Conservation (phyloP, 2,888 invertebrate species). For the Stenotaenia linearis region DNA sequence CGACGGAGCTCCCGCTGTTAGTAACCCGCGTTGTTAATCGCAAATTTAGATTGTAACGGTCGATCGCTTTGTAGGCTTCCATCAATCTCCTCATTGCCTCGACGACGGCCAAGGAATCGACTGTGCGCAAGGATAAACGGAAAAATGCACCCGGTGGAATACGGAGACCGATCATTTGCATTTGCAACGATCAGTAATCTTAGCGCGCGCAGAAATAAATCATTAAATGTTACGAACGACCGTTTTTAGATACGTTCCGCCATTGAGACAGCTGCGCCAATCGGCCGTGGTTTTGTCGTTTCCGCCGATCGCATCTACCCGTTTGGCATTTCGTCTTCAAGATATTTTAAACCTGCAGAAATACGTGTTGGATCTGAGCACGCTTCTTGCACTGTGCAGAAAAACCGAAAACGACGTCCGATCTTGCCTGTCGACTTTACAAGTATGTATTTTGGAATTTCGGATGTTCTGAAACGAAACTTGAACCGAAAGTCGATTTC, state of each 20-base stretch:
- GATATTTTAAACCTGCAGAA: constrained; percentile 64
- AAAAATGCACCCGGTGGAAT: constrained; percentile 55
- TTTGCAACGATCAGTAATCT: constrained; percentile 93
- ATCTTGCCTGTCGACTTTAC: constrained; percentile 82
- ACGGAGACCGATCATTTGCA: constrained; percentile 87
- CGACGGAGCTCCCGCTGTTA: constrained; percentile 80
- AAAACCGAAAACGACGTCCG: constrained; percentile 85
- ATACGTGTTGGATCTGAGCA: constrained; percentile 62
- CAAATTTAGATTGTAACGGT: neutral
- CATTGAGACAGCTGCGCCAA: constrained; percentile 72
- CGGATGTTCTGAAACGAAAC: neutral
- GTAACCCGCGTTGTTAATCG: constrained; percentile 34
- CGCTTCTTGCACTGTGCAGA: constrained; percentile 69
- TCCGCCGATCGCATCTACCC: constrained; percentile 42
- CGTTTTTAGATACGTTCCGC: constrained; percentile 51
- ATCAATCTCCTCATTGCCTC: constrained; percentile 80
- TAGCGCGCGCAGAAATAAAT: too few relatives aligned
- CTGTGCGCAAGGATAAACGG: constrained; percentile 48
- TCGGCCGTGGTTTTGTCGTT: constrained; percentile 58
- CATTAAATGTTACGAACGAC: too few relatives aligned
- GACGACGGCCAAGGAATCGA: constrained; percentile 42
- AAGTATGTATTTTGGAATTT: constrained; percentile 48
- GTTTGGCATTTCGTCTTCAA: constrained; percentile 58
- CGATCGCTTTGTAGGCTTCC: constrained; percentile 55
- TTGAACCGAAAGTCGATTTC: neutral